Percentiles rank a stretch among this genome's conserved stretches.
These are phyloP conservation scores for Nomada fabriciana DNA, from an alignment of 2,888 invertebrate species.

Conservation along the genomic window DNA sequence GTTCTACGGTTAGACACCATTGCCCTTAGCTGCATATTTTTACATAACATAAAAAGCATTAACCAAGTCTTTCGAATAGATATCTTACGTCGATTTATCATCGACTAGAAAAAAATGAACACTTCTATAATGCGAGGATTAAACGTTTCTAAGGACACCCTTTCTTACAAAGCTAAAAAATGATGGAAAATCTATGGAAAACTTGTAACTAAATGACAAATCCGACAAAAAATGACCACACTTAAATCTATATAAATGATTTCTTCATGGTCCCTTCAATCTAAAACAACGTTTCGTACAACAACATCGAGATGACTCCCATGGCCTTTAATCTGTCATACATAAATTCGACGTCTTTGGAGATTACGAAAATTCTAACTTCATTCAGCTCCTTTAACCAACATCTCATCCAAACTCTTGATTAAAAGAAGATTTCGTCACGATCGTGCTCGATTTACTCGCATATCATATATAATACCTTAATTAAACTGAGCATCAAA, in stretches of 20 bases:
- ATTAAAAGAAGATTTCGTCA: background rate
- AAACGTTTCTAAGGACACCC: too few relatives aligned
- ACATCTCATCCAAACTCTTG: background rate
- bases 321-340: conserved; percentile 25
- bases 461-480: too few relatives aligned
- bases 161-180: too few relatives aligned
- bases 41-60: background rate
- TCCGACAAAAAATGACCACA: background rate
- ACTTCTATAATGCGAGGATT: too few relatives aligned
- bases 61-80: background rate
- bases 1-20: conserved; percentile 2
- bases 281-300: conserved; percentile 2
- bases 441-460: too few relatives aligned
- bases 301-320: background rate
- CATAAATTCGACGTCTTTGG: conserved; percentile 12
- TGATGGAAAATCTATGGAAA: background rate
- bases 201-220: background rate
- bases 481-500: too few relatives aligned
- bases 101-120: too few relatives aligned
- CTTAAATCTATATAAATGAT: background rate
- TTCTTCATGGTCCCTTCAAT: background rate
- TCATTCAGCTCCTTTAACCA: background rate
- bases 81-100: background rate
- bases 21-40: conserved; percentile 3
- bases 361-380: conserved; percentile 9